phyloP scores from a whole-genome alignment of 2,797 vertebrate genomes.

The Natrix natrix region DNA sequence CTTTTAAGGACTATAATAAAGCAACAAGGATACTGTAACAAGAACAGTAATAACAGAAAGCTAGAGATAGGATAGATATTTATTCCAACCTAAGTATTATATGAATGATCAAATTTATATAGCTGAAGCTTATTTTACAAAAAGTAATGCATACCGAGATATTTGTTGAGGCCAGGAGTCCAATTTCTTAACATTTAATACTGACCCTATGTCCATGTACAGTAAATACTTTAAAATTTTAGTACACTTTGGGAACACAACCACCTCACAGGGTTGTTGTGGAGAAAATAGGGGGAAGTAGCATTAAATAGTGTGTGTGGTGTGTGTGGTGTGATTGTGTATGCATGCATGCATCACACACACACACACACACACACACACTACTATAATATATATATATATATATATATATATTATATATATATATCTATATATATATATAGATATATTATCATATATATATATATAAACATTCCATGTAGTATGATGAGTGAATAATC shows the following conservation, averaged over 20 bases:
- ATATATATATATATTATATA: too few relatives aligned
- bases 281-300: not conserved
- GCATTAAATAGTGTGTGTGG: not conserved
- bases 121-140: not conserved
- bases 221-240: not conserved
- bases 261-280: not conserved
- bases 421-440: not conserved
- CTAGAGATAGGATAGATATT: not conserved
- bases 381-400: too few relatives aligned
- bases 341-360: too few relatives aligned
- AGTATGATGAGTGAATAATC: not conserved
- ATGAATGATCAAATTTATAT: not conserved
- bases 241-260: not conserved
- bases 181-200: not conserved
- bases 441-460: not conserved
- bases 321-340: too few relatives aligned
- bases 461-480: not conserved
- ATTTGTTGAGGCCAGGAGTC: not conserved
- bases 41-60: not conserved
- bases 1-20: not conserved
- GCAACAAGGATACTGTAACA: not conserved
- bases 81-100: not conserved
- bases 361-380: too few relatives aligned
- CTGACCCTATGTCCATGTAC: not conserved
- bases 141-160: not conserved